Evolutionary conservation across 1,140 invertebrate genomes (phyloP).

Genomic region (Tetramorium simillimum): DNA sequence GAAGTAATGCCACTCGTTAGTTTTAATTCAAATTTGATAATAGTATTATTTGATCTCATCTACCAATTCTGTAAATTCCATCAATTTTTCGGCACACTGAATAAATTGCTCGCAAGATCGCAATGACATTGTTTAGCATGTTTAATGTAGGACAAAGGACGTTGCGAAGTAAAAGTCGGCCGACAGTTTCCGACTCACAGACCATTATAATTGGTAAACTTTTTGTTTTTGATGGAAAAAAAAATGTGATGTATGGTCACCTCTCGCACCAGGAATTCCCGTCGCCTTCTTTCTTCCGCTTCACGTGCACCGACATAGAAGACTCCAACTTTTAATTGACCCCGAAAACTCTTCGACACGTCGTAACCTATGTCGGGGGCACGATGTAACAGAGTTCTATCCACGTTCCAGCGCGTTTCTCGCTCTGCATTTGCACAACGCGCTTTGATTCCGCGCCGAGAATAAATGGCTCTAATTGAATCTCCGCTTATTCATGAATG

Average conservation of each 20-base stretch:
- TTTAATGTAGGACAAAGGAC: not conserved
- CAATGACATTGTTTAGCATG: not conserved
- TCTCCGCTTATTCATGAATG: slow-evolving; percentile 30
- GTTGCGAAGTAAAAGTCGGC: not conserved
- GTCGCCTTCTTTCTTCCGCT: not conserved
- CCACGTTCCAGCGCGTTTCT: not conserved
- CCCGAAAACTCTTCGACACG: slow-evolving; percentile 36
- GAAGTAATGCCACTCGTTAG: not conserved
- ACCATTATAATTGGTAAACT: slow-evolving; percentile 74
- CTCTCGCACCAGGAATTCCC: slow-evolving; percentile 11
- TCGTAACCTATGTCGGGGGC: slow-evolving; percentile 19
- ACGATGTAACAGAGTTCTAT: slow-evolving; percentile 27
- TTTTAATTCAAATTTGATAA: not conserved
- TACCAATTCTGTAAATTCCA: not conserved
- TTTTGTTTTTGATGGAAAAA: slow-evolving; percentile 72
- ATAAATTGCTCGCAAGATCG: not conserved
- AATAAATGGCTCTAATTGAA: slow-evolving; percentile 40
- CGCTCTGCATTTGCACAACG: slow-evolving; percentile 29
- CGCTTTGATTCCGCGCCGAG: slow-evolving; percentile 19
- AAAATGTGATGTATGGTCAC: slow-evolving; percentile 72
- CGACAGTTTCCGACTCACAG: not conserved
- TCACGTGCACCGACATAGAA: not conserved
- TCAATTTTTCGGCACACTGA: not conserved
- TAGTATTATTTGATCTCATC: not conserved
- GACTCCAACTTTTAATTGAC: slow-evolving; percentile 52